Base-by-base conservation (phyloP, 1,140 invertebrate species). In the Habropoda laboriosa region DNA sequence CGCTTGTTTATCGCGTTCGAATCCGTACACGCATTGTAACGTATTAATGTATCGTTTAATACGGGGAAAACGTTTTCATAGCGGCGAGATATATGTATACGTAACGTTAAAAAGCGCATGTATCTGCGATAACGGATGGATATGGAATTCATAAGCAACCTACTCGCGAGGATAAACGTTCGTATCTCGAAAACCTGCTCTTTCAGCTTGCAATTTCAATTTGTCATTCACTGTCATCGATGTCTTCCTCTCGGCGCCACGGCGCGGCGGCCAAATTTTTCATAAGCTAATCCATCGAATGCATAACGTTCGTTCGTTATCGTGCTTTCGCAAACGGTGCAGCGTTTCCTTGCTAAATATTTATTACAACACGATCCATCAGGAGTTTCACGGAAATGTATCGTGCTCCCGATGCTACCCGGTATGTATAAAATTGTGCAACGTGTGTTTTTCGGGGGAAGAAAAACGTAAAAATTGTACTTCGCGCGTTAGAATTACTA, bases 211-310 rank as follows among this genome's bases (percentile, higher is more conserved):
- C 57, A 51, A 51, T 79, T 63, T 63, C 76, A 79, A 61, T 79
- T 73, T 79, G 67, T 79, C 68, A 79, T 53, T 72, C 76, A 55
- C 21, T 55, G 45, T 73, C 76, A 72, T 79, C 76, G 57, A 63
- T n/a, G 47, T 32, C 57, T 73, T 79, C 13, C 60, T 45, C n/a
- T 27, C 40, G 57, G 1, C 27, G 53, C 53, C 8, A 21, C 32
- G 27, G 30, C 21, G 51, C 30, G 21, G 10, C 24, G 32, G 12
- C 57, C 45, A 45, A 79, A 79, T 73, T 79, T 79, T 79, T 79
- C 68, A 49, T 63, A 55, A 79, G 47, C 27, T 53, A 77, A 77
- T 77, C 53, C 42, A 32, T 21, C 18, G 58, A 79, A 72, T 55
- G 38, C 13, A 63, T 30, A 21, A 21, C 27, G 47, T 63, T 63